Evolutionary conservation across 2,888 invertebrate genomes (phyloP).

Genomic region (Lysandra coridon): DNA sequence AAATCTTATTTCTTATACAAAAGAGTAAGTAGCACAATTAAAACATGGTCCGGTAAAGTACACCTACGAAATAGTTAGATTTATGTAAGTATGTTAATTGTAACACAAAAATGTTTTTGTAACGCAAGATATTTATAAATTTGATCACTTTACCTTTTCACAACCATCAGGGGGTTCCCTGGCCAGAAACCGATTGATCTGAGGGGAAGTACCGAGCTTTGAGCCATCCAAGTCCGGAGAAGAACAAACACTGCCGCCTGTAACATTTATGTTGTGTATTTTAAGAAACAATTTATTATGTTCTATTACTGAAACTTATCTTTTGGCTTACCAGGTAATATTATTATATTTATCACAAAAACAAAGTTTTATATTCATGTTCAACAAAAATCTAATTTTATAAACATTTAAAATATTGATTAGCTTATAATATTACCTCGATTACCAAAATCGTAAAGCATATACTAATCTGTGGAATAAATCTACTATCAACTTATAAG

Average conservation of each 20-base stretch:
- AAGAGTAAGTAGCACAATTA: background rate
- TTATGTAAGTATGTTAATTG: background rate
- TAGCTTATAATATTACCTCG: background rate
- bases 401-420: background rate
- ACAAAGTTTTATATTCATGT: no score
- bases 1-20: background rate
- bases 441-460: background rate
- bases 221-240: conserved; percentile 87
- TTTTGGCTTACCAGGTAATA: background rate
- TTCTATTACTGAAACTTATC: background rate
- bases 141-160: conserved; percentile 82
- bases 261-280: conserved; percentile 37
- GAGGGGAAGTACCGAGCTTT: conserved; percentile 89
- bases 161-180: conserved; percentile 95
- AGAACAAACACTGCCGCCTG: conserved; percentile 88
- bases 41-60: background rate
- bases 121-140: background rate
- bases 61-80: background rate
- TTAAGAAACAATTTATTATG: background rate
- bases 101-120: background rate
- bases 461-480: background rate
- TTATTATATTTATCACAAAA: background rate
- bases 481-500: background rate
- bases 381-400: no score
- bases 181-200: conserved; percentile 91